Evolutionary conservation across 2,113 vertebrate genomes (phyloP).

Genomic region (Corythoichthys intestinalis): DNA sequence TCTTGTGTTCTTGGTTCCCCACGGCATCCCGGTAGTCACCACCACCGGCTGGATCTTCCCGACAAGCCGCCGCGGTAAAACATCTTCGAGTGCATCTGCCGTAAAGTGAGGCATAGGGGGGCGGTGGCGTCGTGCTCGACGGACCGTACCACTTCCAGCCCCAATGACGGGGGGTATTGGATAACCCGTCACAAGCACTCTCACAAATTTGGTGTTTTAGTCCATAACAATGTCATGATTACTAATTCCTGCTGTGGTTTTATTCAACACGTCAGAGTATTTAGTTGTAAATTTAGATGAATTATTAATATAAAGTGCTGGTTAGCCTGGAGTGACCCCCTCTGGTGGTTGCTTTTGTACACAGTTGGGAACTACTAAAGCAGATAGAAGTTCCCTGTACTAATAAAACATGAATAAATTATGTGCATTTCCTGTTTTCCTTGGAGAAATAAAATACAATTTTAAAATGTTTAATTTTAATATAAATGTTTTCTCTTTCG

Average conservation of each 20-base stretch:
- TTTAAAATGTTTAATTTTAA: too few species aligned
- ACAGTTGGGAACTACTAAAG: slow-evolving; percentile 29
- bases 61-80: slow-evolving; percentile 6
- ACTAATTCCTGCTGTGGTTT: accelerated
- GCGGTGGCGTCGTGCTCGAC: slow-evolving; percentile 53
- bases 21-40: slow-evolving; percentile 37
- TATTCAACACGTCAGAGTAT: not conserved
- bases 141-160: slow-evolving; percentile 63
- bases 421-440: not conserved
- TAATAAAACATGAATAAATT: not conserved
- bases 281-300: not conserved
- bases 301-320: not conserved
- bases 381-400: slow-evolving; percentile 24
- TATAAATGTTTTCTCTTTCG: too few species aligned
- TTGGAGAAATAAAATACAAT: too few species aligned
- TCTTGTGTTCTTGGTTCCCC: slow-evolving; percentile 27
- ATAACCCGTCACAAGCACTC: not conserved
- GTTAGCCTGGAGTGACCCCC: slow-evolving; percentile 1
- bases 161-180: slow-evolving; percentile 23
- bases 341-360: slow-evolving; percentile 35
- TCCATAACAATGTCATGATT: not conserved
- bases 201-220: not conserved
- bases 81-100: slow-evolving; percentile 34
- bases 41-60: slow-evolving; percentile 9
- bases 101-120: slow-evolving; percentile 50